Evolutionary conservation across 2,888 invertebrate species (phyloP).

Genomic region (Eurois occulta): DNA sequence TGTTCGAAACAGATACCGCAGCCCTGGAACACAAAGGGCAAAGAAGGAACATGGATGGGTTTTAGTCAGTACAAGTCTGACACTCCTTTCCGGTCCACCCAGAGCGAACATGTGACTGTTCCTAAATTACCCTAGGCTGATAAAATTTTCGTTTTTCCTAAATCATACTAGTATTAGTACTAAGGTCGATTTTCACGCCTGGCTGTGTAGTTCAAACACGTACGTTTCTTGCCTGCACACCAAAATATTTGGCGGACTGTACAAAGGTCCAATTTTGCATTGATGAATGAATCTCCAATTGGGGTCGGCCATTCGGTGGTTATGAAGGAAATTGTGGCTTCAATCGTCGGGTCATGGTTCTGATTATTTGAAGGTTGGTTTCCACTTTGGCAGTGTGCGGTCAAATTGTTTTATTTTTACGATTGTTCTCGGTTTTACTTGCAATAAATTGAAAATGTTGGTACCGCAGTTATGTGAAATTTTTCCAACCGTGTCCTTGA

Average conservation of each 20-base stretch:
- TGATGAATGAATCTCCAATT: constrained; percentile 67
- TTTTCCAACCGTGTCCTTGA: background rate
- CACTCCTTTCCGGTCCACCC: too few relatives aligned
- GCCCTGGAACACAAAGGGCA: too few relatives aligned
- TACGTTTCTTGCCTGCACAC: background rate
- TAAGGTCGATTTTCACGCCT: background rate
- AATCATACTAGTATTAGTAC: background rate
- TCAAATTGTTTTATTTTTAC: constrained; percentile 24
- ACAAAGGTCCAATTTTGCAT: constrained; percentile 60
- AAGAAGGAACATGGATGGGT: too few relatives aligned
- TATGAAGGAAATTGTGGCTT: constrained; percentile 53
- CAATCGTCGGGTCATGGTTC: constrained; percentile 49
- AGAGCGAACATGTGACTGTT: too few relatives aligned
- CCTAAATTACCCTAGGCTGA: too few relatives aligned
- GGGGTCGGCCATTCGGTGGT: constrained; percentile 45
- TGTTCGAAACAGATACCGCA: too few relatives aligned
- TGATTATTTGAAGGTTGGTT: constrained; percentile 41
- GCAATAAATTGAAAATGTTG: background rate
- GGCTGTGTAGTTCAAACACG: background rate
- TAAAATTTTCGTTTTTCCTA: background rate
- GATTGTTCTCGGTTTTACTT: constrained; percentile 3
- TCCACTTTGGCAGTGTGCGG: background rate
- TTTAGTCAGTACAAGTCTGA: too few relatives aligned
- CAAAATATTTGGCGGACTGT: constrained; percentile 8
- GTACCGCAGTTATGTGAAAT: background rate